phyloP scores from a whole-genome alignment of 2,113 vertebrate genomes.

The Orientallactaga bullata region DNA sequence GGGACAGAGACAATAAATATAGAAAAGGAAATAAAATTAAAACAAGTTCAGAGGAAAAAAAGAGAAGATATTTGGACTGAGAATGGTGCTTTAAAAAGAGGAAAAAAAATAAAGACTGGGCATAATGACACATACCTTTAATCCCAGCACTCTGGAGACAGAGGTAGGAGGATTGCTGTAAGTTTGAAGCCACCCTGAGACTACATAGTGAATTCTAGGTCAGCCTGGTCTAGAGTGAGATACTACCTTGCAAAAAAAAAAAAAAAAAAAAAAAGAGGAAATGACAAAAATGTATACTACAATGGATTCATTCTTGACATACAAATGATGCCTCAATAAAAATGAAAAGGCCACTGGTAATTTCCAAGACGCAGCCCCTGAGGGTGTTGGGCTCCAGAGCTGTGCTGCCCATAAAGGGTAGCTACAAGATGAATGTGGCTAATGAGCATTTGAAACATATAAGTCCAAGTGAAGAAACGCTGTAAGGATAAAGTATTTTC shows the following conservation, averaged over 20 bases:
- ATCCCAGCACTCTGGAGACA: too few species aligned
- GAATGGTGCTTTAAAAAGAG: too few species aligned
- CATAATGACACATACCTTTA: too few species aligned
- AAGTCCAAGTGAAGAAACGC: background rate
- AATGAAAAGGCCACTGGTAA: background rate
- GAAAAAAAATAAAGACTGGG: too few species aligned
- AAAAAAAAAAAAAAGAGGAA: background rate
- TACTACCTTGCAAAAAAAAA: too few species aligned
- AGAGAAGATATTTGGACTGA: background rate
- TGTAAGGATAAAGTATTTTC: background rate
- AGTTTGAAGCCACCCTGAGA: too few species aligned
- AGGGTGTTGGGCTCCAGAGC: background rate
- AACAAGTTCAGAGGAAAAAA: background rate
- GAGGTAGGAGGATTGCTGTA: too few species aligned
- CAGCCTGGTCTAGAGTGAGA: too few species aligned
- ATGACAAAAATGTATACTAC: background rate
- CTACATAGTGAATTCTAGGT: too few species aligned
- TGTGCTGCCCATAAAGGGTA: background rate
- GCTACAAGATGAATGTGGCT: background rate
- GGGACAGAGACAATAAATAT: background rate
- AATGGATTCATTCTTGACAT: background rate
- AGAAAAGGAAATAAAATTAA: background rate
- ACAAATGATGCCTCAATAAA: constrained; percentile 2
- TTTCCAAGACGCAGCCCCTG: background rate
- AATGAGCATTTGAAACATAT: background rate